Base-by-base conservation (phyloP, 2,797 vertebrate species). In the Chrysocyon brachyurus region DNA sequence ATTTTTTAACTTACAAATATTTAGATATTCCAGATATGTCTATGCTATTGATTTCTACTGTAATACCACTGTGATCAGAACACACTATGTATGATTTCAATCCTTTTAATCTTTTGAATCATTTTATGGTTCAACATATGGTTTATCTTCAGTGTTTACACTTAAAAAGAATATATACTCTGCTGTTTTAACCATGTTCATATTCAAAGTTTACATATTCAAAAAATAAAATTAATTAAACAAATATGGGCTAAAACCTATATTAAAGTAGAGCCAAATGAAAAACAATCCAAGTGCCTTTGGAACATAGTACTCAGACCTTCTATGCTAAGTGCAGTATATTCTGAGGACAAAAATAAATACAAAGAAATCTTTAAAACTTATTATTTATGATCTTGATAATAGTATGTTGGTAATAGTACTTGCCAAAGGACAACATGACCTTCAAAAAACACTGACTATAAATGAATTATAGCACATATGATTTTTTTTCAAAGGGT, bases 1-100 rank as follows among this genome's bases (percentile, higher is more conserved):
- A 28, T 22, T 89, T 82, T 94, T 57, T 66, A 75, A 89, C 57
- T 77, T 90, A 89, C 1, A 95, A 52, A 70, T 91, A 91, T 70
- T 78, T 85, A 90, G 54, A 68, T 54, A 70, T 79, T 70, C 40
- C 26, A 54, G 72, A 24, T 59, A 40, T 15, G 49, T 66, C 54
- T 70, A 68, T 73, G 28, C 24, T 66, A 36, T 2, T 90, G 70
- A 68, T 77, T 90, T 84, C 70, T 77, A 57, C 66, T 49, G 89
- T 57, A 85, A 68, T 77, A 59, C 17, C 24, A 68, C 6, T 84
- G 70, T 72, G 17, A 36, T 59, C 16, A 68, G 70, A 33, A 84
- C 31, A 85, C 31, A 57, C 17, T 49, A 28, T 4, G 21, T 61
- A 77, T 63, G 64, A 82, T 72, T 54, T 73, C n/a, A 93, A 70